Evolutionary conservation across 2,797 vertebrate genomes (phyloP).

Genomic region (Cephalopachus bancanus): DNA sequence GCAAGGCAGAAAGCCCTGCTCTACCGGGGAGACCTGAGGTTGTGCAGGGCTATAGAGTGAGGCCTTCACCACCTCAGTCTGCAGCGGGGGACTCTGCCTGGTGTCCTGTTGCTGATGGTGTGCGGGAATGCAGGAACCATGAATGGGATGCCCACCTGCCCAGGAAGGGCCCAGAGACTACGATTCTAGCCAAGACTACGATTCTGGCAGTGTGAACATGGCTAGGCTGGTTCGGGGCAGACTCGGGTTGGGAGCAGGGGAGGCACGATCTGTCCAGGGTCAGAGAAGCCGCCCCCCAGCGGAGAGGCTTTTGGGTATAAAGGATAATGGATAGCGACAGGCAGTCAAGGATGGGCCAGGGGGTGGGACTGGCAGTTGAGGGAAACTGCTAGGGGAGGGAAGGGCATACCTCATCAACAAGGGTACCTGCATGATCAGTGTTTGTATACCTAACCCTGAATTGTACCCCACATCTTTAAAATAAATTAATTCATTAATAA

Average conservation of each 20-base stretch:
- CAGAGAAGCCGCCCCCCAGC: too few species aligned
- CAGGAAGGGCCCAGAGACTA: too few species aligned
- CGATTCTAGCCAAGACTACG: too few species aligned
- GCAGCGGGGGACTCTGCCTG: background rate
- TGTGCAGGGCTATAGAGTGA: fast-evolving
- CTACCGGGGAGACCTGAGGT: fast-evolving
- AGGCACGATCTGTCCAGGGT: fast-evolving
- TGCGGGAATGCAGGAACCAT: background rate
- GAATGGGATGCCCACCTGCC: background rate
- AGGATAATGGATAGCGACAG: fast-evolving
- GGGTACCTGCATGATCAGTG: too few species aligned
- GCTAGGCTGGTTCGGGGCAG: fast-evolving
- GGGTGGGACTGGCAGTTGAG: too few species aligned
- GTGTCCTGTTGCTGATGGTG: background rate
- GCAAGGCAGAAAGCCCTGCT: fast-evolving
- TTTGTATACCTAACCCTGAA: too few species aligned
- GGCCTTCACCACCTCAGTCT: background rate
- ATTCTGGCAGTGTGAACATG: too few species aligned
- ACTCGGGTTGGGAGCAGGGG: too few species aligned
- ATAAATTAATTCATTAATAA: too few species aligned
- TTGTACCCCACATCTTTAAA: too few species aligned
- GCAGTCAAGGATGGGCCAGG: fast-evolving
- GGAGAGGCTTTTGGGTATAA: background rate
- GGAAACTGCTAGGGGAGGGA: too few species aligned
- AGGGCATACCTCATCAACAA: too few species aligned